Evolutionary conservation across 1,140 invertebrate species (phyloP), one percentile per base, ranked within the genome.

Genomic region (Neodiprion lecontei): DNA sequence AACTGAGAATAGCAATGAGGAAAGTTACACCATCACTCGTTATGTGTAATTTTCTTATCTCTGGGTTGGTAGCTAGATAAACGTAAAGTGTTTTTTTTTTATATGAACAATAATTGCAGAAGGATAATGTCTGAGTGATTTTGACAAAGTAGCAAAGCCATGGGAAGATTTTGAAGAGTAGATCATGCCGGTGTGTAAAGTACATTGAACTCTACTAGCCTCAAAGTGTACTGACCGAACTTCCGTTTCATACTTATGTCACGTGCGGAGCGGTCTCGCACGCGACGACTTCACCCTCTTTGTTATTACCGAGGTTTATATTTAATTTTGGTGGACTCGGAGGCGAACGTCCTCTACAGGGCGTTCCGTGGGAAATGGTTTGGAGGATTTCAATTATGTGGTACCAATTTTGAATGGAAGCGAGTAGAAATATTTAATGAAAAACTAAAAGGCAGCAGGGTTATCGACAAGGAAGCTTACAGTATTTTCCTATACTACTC

Each of bases 151-250:
- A 48, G 48, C 40, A 72, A 79, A 79, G 21, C 72, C 73, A 73
- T 79, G 23, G 14, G 23, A 72, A 61, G 50, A 72, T 48, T 67
- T 48, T 72, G 70, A 50, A 71, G 70, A 9, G 65, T 76, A 78
- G 12, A 79, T 14, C 71, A 78, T 70, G 17, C 79, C 77, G 67
- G 75, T 79, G 50, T 79, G 79, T 48, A 78, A 72, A 40, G 77
- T 75, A 21, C 65, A 23, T 74, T 79, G 75, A 10, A 47, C 21
- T 72, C 72, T 74, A 72, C 69, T 74, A 21, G 77, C 72, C 8
- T 77, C 77, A 75, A 78, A 79, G 53, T 78, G 78, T 40, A 76
- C 74, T 49, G 76, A 53, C 61, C 78, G 77, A 67, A 76, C 73
- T 76, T 79, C 77, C 12, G 68, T 70, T 49, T 28, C 65, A 74